Base-by-base conservation (phyloP, 2,113 vertebrate genomes). In the Rhabdornis inornatus region DNA sequence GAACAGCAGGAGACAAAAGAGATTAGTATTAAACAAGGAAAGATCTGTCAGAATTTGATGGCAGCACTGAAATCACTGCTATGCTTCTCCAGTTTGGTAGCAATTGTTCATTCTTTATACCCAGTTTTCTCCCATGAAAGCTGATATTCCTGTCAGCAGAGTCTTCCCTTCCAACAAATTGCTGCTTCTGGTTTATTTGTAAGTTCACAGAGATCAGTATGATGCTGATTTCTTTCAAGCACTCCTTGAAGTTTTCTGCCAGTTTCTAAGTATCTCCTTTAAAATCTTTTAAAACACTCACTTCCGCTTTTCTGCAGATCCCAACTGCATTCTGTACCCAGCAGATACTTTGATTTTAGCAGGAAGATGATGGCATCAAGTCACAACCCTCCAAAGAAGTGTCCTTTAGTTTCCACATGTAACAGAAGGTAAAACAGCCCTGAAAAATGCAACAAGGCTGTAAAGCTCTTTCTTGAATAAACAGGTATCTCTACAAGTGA, bases 191-290 rank as follows among this genome's bases (percentile, higher is more conserved):
- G 66, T 18, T 96, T 95, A 75, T 71, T 87, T 84, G 53, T 85
- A 92, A 78, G 65, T 68, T 96, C 86, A 90, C 37, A 93, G 83
- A 90, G 81, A 89, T 66, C 1, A 1, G 45, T 57, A 47, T 44
- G 75, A 95, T 4, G 69, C 50, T 13, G 65, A 66, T 52, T 83
- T 91, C 88, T 90, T 95, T 90, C 90, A 84, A 71, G 35, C n/a
- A 35, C 65, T 82, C 70, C 45, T 50, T 65, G 64, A 55, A 90
- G 85, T 91, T 95, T 93, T 94, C 92, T 79, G 25, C 44, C 47
- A 17, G 83, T 71, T 96, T 90, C 91, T 37, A 89, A 92, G 91
- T 87, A 55, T 89, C 76, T 93, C 56, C 78, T 79, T 83, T 63
- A 89, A 91, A 81, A 31, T 50, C 33, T 71, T 45, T 19, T 50